Conservation (phyloP, 2,113 vertebrate species). For the Rhinoptilus africanus region DNA sequence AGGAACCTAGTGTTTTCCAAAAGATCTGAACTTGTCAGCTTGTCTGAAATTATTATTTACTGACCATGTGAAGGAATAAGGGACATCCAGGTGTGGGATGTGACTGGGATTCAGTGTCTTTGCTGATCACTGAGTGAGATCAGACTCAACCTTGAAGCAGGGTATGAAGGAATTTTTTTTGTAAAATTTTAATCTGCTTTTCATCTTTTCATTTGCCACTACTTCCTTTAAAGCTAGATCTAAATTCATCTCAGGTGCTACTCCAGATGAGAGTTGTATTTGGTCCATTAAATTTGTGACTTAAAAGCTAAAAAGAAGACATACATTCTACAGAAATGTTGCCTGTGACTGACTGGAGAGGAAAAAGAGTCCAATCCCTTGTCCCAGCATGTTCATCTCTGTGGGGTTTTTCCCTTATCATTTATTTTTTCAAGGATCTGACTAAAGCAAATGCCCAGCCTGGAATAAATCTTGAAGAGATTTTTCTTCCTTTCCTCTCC, state of each 20-base stretch:
- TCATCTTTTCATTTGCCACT: not conserved
- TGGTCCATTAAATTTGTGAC: not conserved
- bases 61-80: not conserved
- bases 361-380: not conserved
- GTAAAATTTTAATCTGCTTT: not conserved
- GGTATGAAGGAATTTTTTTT: not conserved
- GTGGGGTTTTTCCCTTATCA: not conserved
- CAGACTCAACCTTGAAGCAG: not conserved
- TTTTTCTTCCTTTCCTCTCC: not conserved
- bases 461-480: not conserved
- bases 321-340: not conserved
- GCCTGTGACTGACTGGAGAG: not conserved
- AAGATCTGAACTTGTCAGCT: not conserved
- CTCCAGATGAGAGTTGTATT: not conserved
- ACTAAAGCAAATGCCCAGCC: not conserved
- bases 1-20: not conserved
- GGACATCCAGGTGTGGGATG: not conserved
- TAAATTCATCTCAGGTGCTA: not conserved
- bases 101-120: not conserved
- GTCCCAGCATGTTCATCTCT: not conserved
- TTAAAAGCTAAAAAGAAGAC: not conserved
- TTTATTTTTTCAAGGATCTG: constrained; percentile 1
- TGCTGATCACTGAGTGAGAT: not conserved
- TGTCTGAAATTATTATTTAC: not conserved
- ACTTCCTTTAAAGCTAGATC: not conserved